These are phyloP conservation scores for Oncorhynchus kisutch DNA, from an alignment of 2,113 vertebrate genomes.

Conservation along the genomic window DNA sequence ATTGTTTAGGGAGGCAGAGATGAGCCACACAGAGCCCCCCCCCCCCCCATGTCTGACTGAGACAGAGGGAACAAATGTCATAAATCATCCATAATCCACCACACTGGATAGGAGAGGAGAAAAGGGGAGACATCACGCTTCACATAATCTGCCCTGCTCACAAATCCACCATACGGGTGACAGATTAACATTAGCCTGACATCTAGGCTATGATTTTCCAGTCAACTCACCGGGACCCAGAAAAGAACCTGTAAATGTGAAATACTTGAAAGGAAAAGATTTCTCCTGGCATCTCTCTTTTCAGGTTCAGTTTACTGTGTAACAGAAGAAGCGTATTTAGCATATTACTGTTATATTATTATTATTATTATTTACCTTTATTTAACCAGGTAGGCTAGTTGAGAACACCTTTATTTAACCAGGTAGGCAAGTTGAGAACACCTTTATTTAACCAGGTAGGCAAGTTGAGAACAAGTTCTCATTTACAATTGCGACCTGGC, in stretches of 20 bases:
- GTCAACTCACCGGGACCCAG: conserved; percentile 31
- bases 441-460: no score
- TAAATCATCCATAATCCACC: conserved; percentile 70
- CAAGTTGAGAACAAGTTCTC: no score
- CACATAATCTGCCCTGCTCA: conserved; percentile 53
- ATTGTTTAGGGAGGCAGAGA: conserved; percentile 21
- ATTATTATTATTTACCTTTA: no score
- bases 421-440: no score
- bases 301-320: neutral
- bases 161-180: conserved; percentile 60
- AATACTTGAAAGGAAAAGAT: conserved; percentile 53
- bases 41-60: conserved; percentile 11
- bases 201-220: conserved; percentile 55
- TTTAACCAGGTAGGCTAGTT: no score
- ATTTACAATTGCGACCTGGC: no score
- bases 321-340: neutral
- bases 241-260: conserved; percentile 50
- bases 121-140: conserved; percentile 30
- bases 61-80: conserved; percentile 59
- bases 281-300: conserved; percentile 44
- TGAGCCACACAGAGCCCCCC: neutral
- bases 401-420: no score
- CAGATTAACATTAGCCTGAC: conserved; percentile 57
- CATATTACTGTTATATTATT: no score
- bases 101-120: conserved; percentile 26